Base-by-base conservation (phyloP, 2,888 invertebrate genomes). In the Dastarcus helophoroides region DNA sequence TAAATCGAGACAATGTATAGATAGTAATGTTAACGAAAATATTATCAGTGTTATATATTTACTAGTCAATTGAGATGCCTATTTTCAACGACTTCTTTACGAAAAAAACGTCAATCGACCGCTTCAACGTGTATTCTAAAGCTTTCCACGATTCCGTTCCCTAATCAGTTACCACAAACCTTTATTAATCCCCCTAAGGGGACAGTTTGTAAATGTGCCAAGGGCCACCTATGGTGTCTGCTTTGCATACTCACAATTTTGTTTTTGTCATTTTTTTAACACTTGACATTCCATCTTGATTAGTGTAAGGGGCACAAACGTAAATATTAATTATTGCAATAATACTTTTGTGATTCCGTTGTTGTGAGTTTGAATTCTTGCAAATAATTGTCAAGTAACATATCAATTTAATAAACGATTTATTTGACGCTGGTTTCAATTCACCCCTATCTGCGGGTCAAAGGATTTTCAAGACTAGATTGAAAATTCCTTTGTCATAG, bases 1-100 rank as follows among this genome's bases (percentile, higher is more conserved):
- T 60, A 60, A 60, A 56, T 50, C 48, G 53, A 56, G 61, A 61
- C 60, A 61, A 61, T 61, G 59, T 33, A 31, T 23, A 26, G 16
- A 45, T 53, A 54, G 44, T 52, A 51, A 53, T 48, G 42, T 49
- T 48, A 48, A 44, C 48, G n/a, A n/a, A 39, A 51, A 43, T 43
- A 43, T 44, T 49, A 48, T 49, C 46, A 44, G 46, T 51, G 50
- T 50, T 55, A 48, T 44, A 51, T 54, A 54, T 54, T 54, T 55
- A 54, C 54, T 58, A 56, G 57, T 58, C 57, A 57, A 57, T 57
- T 57, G 49, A 52, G 50, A 49, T 51, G 47, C 52, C 46, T 42
- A 40, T 41, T 40, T 42, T 42, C 37, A 40, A 37, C 33, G 32
- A 40, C 31, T 26, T 29, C 6, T 10, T 13, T 14, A 12, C 15